phyloP scores from a whole-genome alignment of 2,113 vertebrate genomes.

The Pelecanoides urinatrix region DNA sequence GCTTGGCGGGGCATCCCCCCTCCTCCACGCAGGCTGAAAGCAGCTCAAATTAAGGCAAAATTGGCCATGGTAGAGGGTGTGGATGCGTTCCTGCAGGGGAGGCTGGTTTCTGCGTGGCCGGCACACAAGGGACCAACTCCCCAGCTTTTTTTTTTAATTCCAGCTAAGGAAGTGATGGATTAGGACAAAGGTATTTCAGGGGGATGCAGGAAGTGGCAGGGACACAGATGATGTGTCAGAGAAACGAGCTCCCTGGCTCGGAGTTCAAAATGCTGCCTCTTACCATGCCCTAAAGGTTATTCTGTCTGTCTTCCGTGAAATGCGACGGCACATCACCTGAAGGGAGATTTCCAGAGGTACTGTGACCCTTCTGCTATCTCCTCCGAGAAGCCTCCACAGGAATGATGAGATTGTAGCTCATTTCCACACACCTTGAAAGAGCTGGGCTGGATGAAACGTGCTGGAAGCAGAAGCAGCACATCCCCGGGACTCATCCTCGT shows the following conservation, averaged over 20 bases:
- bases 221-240: slow-evolving; percentile 21
- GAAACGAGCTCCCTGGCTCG: slow-evolving; percentile 3
- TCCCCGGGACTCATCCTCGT: background rate
- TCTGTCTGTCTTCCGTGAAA: slow-evolving; percentile 51
- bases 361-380: slow-evolving; percentile 55
- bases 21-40: background rate
- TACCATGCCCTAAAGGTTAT: slow-evolving; percentile 54
- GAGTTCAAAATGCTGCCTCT: slow-evolving; percentile 47
- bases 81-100: background rate
- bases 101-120: background rate
- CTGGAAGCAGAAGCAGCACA: slow-evolving; percentile 19
- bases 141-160: background rate
- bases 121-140: background rate
- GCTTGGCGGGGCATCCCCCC: background rate
- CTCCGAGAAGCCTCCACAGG: background rate
- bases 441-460: slow-evolving; percentile 7
- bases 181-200: slow-evolving; percentile 45
- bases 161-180: slow-evolving; percentile 3
- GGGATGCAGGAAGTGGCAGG: background rate
- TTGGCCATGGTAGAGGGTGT: background rate
- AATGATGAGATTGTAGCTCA: slow-evolving; percentile 58
- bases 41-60: background rate
- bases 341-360: slow-evolving; percentile 54
- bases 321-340: background rate
- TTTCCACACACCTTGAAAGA: slow-evolving; percentile 53